Conservation (phyloP, 2,888 invertebrate species). For the Halocaridina rubra region DNA sequence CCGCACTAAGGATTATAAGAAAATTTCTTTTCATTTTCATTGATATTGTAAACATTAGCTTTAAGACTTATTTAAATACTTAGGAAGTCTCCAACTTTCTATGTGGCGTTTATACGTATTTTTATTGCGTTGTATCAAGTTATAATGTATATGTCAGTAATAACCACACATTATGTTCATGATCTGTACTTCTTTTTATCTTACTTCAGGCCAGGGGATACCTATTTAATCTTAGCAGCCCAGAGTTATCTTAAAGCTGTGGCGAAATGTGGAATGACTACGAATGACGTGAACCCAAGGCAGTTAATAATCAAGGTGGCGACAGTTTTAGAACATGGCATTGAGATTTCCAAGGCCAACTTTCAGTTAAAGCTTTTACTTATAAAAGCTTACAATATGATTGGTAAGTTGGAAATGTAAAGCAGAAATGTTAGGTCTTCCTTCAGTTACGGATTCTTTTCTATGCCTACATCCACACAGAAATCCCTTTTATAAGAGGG, state of each 20-base stretch:
- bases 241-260: conserved; percentile 75
- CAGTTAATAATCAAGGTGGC: conserved; percentile 69
- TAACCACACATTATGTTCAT: not conserved
- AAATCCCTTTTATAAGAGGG: no score
- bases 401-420: conserved; percentile 77
- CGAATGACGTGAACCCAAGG: not conserved
- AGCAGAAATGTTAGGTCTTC: no score
- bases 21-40: no score
- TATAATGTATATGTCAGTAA: not conserved
- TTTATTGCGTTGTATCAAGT: not conserved
- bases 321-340: conserved; percentile 79
- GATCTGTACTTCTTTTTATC: not conserved
- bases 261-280: conserved; percentile 49
- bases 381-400: conserved; percentile 81
- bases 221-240: conserved; percentile 83
- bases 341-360: conserved; percentile 85
- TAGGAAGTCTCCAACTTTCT: no score
- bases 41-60: no score
- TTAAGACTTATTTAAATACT: no score
- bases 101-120: not conserved
- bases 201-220: conserved; percentile 73
- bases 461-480: no score
- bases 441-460: no score
- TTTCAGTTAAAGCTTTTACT: conserved; percentile 89
- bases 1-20: no score